phyloP scores from a whole-genome alignment of 2,888 invertebrate species.

The Drosophila acutilabella region DNA sequence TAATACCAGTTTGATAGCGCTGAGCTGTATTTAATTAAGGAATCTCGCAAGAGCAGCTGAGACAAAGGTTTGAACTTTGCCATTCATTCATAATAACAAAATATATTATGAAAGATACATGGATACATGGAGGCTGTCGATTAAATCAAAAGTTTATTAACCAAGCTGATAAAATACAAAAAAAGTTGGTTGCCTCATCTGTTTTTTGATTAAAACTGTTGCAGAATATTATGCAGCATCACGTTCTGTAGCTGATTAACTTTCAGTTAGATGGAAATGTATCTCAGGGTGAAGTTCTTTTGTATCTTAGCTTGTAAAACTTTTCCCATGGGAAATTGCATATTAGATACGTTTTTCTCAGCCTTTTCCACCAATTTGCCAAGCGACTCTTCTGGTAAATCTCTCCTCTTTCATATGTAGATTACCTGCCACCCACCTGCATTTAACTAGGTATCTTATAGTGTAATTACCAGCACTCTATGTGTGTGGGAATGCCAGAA shows the following conservation, averaged over 20 bases:
- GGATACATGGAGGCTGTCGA: slow-evolving; percentile 13
- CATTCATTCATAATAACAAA: slow-evolving; percentile 29
- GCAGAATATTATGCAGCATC: slow-evolving; percentile 27
- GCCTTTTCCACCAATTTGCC: slow-evolving; percentile 15
- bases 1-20: slow-evolving; percentile 66
- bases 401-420: slow-evolving; percentile 36
- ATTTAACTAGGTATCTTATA: slow-evolving; percentile 32
- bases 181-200: slow-evolving; percentile 2
- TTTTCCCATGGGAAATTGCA: slow-evolving; percentile 18
- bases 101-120: slow-evolving; percentile 19
- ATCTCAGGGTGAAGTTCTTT: slow-evolving; percentile 2
- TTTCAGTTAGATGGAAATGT: slow-evolving; percentile 6
- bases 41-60: slow-evolving; percentile 34
- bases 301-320: background rate
- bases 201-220: slow-evolving; percentile 4
- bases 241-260: slow-evolving; percentile 18
- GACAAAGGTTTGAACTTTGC: slow-evolving; percentile 41
- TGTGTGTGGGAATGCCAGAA: slow-evolving; percentile 40
- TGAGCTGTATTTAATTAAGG: slow-evolving; percentile 37
- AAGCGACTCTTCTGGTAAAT: background rate
- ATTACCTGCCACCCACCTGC: slow-evolving; percentile 45
- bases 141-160: slow-evolving; percentile 21
- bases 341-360: slow-evolving; percentile 2
- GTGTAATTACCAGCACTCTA: slow-evolving; percentile 12
- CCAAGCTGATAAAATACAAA: background rate